Conservation (phyloP, 2,797 vertebrate genomes). For the Apodemus agrarius region DNA sequence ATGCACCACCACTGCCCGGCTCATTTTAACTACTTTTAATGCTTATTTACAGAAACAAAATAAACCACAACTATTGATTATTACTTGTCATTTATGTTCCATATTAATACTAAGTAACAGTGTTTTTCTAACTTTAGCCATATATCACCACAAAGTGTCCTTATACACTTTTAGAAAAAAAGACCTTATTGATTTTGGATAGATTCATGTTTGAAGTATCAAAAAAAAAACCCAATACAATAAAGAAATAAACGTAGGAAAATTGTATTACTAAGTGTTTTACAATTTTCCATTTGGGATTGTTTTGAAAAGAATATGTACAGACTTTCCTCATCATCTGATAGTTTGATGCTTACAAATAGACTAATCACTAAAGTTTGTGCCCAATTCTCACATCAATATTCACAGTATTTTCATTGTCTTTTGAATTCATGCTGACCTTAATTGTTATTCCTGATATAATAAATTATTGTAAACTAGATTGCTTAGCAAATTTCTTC, state of each 20-base stretch:
- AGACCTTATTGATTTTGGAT: background rate
- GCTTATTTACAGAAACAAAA: background rate
- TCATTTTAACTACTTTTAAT: background rate
- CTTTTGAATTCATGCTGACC: background rate
- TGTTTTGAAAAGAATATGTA: background rate
- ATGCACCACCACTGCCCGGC: no score
- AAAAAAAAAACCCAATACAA: background rate
- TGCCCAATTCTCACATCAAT: background rate
- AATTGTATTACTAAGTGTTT: background rate
- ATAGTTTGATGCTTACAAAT: background rate
- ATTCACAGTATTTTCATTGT: background rate
- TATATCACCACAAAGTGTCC: background rate
- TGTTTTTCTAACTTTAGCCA: background rate
- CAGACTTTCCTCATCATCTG: background rate
- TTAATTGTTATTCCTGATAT: no score
- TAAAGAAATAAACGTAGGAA: background rate
- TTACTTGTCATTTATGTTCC: background rate
- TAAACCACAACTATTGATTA: background rate
- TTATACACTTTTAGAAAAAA: background rate
- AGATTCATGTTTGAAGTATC: background rate
- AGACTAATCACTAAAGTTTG: background rate
- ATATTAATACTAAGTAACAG: background rate
- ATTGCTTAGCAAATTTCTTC: background rate
- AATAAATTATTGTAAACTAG: background rate
- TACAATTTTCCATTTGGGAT: background rate